phyloP scores from a whole-genome alignment of 1,140 invertebrate genomes.

The Danaus melanippus region DNA sequence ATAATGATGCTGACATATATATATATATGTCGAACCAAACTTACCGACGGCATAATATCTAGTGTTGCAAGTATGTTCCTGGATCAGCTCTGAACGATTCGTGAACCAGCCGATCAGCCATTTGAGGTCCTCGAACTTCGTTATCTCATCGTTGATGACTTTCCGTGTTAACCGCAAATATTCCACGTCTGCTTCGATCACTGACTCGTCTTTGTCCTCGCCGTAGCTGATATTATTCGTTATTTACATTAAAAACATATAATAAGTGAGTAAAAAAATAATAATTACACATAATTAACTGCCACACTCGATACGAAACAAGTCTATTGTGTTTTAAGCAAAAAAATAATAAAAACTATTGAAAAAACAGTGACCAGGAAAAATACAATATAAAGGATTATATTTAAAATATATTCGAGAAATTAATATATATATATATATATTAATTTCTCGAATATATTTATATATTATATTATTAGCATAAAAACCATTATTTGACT shows the following conservation, averaged over 20 bases:
- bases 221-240: constrained; percentile 35
- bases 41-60: constrained; percentile 53
- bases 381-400: too few relatives aligned
- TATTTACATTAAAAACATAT: background rate
- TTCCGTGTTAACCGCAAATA: constrained; percentile 55
- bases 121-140: constrained; percentile 61
- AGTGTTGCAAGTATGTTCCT: constrained; percentile 58
- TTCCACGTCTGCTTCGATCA: constrained; percentile 61
- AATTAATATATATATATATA: too few relatives aligned
- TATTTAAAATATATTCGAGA: too few relatives aligned
- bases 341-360: too few relatives aligned
- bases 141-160: constrained; percentile 62
- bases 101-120: constrained; percentile 62
- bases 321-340: too few relatives aligned
- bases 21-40: constrained; percentile 10
- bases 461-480: too few relatives aligned
- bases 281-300: background rate
- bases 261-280: background rate
- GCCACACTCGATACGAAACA: too few relatives aligned
- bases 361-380: too few relatives aligned
- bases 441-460: too few relatives aligned
- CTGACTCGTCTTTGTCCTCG: constrained; percentile 60
- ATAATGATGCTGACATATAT: too few relatives aligned
- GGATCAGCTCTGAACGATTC: constrained; percentile 49
- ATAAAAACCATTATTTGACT: too few relatives aligned